Conservation (phyloP, 2,797 vertebrate species). For the Nannoperca obscura region DNA sequence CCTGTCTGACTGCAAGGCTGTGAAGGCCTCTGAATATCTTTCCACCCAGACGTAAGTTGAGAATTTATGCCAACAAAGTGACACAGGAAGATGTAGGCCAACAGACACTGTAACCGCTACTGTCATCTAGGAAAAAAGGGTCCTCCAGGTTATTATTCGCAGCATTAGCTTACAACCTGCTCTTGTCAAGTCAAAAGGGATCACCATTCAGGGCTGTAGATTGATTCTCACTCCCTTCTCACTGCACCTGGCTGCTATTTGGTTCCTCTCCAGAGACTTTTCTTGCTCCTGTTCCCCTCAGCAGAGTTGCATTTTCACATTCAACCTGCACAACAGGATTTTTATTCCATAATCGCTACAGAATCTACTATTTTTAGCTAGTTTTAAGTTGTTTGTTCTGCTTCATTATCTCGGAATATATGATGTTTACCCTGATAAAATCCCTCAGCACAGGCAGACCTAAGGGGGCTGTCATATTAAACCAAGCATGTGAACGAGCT, state of each 20-base stretch:
- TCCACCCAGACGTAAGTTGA: not conserved
- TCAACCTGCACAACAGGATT: not conserved
- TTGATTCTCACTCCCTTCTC: not conserved
- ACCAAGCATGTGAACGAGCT: constrained; percentile 19
- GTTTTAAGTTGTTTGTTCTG: not conserved
- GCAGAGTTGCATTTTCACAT: constrained; percentile 1
- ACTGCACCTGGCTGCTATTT: not conserved
- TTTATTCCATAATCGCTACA: not conserved
- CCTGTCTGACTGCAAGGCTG: not conserved
- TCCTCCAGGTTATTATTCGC: not conserved
- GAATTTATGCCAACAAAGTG: not conserved
- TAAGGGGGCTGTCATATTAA: constrained; percentile 20
- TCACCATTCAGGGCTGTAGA: not conserved
- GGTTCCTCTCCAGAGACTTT: not conserved
- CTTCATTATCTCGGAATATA: not conserved
- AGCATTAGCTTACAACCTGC: not conserved
- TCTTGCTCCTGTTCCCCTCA: not conserved
- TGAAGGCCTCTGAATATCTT: constrained; percentile 25
- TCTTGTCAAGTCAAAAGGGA: not conserved
- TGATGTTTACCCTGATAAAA: not conserved
- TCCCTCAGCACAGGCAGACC: not conserved
- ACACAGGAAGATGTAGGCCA: not conserved
- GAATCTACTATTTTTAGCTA: not conserved
- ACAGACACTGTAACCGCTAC: not conserved
- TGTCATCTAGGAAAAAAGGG: not conserved